Evolutionary conservation across 2,113 vertebrate species (phyloP).

Genomic region (Psammodynastes pulverulentus): DNA sequence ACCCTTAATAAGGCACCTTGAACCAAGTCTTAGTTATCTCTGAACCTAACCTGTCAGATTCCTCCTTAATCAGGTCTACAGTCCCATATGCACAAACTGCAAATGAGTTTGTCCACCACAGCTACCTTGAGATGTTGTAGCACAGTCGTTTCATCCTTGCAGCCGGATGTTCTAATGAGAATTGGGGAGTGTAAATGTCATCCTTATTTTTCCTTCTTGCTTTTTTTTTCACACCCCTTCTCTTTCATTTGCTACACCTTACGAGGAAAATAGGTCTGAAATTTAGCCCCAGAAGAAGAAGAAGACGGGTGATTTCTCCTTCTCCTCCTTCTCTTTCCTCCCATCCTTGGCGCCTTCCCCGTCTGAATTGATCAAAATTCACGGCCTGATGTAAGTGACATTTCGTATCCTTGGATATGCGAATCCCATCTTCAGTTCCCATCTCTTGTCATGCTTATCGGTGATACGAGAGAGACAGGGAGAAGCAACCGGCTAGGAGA

Average conservation of each 20-base stretch:
- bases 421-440: slow-evolving; percentile 60
- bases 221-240: neutral
- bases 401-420: slow-evolving; percentile 65
- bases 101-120: slow-evolving; percentile 39
- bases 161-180: slow-evolving; percentile 55
- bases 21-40: slow-evolving; percentile 24
- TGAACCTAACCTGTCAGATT: slow-evolving; percentile 50
- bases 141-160: slow-evolving; percentile 47
- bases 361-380: slow-evolving; percentile 54
- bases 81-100: slow-evolving; percentile 22
- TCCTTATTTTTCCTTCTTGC: slow-evolving; percentile 17
- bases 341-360: slow-evolving; percentile 33
- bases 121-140: slow-evolving; percentile 50
- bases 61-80: slow-evolving; percentile 53
- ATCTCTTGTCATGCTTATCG: slow-evolving; percentile 66
- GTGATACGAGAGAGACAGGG: slow-evolving; percentile 44
- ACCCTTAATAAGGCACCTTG: slow-evolving; percentile 44
- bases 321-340: slow-evolving; percentile 10
- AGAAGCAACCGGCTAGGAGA: slow-evolving; percentile 54
- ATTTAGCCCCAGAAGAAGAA: slow-evolving; percentile 17
- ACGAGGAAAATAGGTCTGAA: slow-evolving; percentile 37
- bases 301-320: neutral
- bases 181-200: neutral
- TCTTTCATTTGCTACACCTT: neutral
- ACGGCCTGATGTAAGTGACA: slow-evolving; percentile 59